Evolutionary conservation across 2,113 vertebrate species (phyloP).

Genomic region (Chamaea fasciata): DNA sequence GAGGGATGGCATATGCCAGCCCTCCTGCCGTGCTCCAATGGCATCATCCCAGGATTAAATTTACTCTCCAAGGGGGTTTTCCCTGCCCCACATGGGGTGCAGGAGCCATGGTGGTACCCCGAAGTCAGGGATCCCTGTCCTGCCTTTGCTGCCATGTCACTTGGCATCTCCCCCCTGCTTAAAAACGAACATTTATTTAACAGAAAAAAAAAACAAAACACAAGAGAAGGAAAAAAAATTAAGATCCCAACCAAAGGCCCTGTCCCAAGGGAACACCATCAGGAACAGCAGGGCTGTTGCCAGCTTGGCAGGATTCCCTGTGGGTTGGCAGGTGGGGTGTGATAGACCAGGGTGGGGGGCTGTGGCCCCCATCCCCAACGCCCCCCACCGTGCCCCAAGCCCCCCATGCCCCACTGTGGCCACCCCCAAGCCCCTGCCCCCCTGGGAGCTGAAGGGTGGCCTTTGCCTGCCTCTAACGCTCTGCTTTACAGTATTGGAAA

Average conservation of each 20-base stretch:
- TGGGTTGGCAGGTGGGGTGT: accelerated
- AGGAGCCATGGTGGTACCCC: background rate
- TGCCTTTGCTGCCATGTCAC: background rate
- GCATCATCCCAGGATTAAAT: background rate
- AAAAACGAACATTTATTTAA: background rate
- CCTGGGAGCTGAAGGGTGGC: conserved; percentile 1
- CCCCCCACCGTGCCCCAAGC: background rate
- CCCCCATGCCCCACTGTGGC: background rate
- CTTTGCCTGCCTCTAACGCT: conserved; percentile 40
- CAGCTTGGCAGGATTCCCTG: background rate
- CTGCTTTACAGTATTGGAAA: conserved; percentile 78
- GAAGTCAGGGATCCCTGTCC: background rate
- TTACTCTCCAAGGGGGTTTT: background rate
- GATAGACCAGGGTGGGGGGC: background rate
- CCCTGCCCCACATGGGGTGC: background rate
- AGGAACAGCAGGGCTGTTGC: background rate
- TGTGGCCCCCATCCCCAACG: accelerated
- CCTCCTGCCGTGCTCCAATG: background rate
- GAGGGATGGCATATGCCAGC: background rate
- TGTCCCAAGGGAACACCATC: background rate
- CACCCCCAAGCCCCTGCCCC: background rate
- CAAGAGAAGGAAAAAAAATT: background rate
- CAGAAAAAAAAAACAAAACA: background rate
- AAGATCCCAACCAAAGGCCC: conserved; percentile 31
- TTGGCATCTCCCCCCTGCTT: conserved; percentile 9